These are phyloP conservation scores for Ephialtes manifestator DNA, from an alignment of 2,888 invertebrate species.

Conservation along the genomic window DNA sequence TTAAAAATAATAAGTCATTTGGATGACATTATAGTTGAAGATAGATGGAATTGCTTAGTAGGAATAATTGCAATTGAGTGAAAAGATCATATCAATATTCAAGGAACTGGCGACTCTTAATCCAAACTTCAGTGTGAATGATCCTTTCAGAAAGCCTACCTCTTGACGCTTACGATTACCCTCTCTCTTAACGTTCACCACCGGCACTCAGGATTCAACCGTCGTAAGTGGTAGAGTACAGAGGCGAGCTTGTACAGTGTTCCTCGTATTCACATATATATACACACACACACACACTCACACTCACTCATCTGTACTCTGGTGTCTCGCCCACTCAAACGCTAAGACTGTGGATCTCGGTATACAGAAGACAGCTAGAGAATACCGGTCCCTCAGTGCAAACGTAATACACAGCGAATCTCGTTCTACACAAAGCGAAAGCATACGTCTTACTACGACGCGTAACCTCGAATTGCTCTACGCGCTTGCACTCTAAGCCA, in stretches of 20 bases:
- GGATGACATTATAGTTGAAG: background rate
- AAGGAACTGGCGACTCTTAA: constrained; percentile 4
- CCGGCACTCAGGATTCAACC: constrained; percentile 23
- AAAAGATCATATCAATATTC: background rate
- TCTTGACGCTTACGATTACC: constrained; percentile 56
- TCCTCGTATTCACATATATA: constrained; percentile 30
- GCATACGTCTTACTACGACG: constrained; percentile 64
- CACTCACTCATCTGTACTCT: background rate
- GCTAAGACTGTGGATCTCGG: constrained; percentile 49
- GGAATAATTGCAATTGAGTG: background rate
- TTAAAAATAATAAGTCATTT: background rate
- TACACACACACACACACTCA: constrained; percentile 16
- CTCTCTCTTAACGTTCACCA: constrained; percentile 43
- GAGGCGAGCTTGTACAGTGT: constrained; percentile 26
- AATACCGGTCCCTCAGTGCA: constrained; percentile 44
- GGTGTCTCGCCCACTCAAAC: constrained; percentile 59
- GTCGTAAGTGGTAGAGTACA: constrained; percentile 27
- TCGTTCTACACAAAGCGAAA: constrained; percentile 56
- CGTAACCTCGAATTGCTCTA: constrained; percentile 68
- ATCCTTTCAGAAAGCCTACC: constrained; percentile 54
- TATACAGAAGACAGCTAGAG: constrained; percentile 35
- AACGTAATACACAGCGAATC: constrained; percentile 58
- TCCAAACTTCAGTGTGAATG: constrained; percentile 48
- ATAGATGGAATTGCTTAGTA: background rate
- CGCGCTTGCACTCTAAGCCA: background rate